Percentiles rank a stretch among this genome's conserved stretches.
Conservation (phyloP, 2,797 vertebrate species). For the Enteromius radiatus region DNA sequence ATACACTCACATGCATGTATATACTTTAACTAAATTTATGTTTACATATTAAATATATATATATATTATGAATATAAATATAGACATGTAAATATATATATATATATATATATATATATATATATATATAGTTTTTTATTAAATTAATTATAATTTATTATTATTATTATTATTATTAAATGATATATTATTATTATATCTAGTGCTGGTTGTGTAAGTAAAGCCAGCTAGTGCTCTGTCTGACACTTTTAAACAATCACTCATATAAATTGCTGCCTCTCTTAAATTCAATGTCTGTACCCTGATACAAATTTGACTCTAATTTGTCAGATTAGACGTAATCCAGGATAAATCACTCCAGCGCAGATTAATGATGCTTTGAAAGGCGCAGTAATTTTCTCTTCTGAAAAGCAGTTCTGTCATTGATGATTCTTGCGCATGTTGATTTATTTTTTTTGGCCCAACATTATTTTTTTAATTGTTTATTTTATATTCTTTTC, state of each 20-base stretch:
- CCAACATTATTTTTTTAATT: not conserved
- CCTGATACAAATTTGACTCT: not conserved
- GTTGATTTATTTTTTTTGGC: not conserved
- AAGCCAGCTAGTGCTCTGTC: not conserved
- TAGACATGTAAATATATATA: too few species aligned
- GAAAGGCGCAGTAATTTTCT: conserved; percentile 11
- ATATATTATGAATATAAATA: too few species aligned
- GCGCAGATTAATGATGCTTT: conserved; percentile 28
- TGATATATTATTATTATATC: not conserved
- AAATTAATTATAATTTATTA: too few species aligned
- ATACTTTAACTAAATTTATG: too few species aligned
- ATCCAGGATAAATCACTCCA: conserved; percentile 35
- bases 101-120: too few species aligned
- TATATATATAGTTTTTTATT: too few species aligned
- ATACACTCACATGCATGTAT: too few species aligned
- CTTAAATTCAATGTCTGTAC: not conserved
- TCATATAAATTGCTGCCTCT: conserved; percentile 1
- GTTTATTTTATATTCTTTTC: not conserved
- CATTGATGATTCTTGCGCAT: not conserved
- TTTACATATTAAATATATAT: too few species aligned
- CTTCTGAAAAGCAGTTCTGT: not conserved
- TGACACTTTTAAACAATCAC: not conserved
- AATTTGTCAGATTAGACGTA: conserved; percentile 35
- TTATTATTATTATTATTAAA: too few species aligned
- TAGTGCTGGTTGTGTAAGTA: not conserved